Conservation (phyloP, 2,888 invertebrate genomes). For the Chrysolina oricalcia region DNA sequence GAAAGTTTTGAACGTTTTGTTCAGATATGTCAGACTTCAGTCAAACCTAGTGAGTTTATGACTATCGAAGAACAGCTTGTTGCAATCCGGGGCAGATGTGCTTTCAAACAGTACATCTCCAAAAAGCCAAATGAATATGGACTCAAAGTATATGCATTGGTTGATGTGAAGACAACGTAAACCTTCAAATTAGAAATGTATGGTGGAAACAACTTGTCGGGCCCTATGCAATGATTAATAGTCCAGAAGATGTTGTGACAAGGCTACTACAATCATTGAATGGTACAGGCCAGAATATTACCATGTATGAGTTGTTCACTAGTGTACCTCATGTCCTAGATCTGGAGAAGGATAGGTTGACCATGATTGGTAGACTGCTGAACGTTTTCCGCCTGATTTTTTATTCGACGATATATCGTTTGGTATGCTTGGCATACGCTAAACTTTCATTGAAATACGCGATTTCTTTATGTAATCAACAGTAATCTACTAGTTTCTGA, state of each 20-base stretch:
- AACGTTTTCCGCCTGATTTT: no score
- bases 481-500: no score
- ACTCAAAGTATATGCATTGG: neutral
- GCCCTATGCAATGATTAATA: constrained; percentile 41
- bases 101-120: neutral
- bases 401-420: no score
- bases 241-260: constrained; percentile 47
- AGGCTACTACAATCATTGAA: constrained; percentile 34
- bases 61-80: constrained; percentile 50
- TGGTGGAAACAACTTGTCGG: constrained; percentile 40
- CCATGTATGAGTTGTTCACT: constrained; percentile 50
- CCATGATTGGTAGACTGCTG: constrained; percentile 51
- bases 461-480: no score
- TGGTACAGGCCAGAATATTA: constrained; percentile 50
- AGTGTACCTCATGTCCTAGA: constrained; percentile 13
- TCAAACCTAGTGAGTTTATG: constrained; percentile 39
- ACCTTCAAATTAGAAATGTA: neutral
- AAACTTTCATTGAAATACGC: no score
- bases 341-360: constrained; percentile 37
- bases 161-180: neutral
- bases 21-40: constrained; percentile 36
- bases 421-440: no score
- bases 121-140: neutral
- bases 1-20: no score
- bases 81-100: neutral